Evolutionary conservation across 2,113 vertebrate species (phyloP).

Genomic region (Ardeotis arabs): DNA sequence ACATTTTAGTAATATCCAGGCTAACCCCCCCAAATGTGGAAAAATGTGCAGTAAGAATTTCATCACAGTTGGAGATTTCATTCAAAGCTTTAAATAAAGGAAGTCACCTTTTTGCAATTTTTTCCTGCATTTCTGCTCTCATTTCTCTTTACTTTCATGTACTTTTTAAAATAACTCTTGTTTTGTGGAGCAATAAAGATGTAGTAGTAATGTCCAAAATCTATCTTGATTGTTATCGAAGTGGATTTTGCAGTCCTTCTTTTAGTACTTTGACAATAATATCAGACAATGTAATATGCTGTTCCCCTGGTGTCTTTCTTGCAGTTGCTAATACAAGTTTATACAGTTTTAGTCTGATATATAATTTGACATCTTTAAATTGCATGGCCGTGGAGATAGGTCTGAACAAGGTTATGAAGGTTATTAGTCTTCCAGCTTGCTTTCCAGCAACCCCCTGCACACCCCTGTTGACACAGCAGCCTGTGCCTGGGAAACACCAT

Average conservation of each 20-base stretch:
- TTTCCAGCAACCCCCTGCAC: background rate
- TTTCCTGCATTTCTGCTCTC: background rate
- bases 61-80: background rate
- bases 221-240: background rate
- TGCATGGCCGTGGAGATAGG: background rate
- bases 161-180: background rate
- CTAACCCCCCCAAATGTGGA: background rate
- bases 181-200: background rate
- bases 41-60: background rate
- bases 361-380: background rate
- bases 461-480: fast-evolving
- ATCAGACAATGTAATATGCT: background rate
- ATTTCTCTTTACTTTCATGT: background rate
- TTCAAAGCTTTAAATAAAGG: background rate
- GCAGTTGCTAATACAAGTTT: background rate
- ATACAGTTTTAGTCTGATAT: background rate
- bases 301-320: background rate
- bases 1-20: background rate
- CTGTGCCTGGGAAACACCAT: background rate
- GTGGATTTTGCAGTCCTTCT: background rate
- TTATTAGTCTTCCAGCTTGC: background rate
- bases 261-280: background rate
- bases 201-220: background rate
- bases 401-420: background rate
- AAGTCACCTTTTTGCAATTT: background rate